Percentiles rank a stretch among this genome's conserved stretches.
Evolutionary conservation across 2,113 vertebrate species (phyloP).

Genomic region (Riparia riparia): DNA sequence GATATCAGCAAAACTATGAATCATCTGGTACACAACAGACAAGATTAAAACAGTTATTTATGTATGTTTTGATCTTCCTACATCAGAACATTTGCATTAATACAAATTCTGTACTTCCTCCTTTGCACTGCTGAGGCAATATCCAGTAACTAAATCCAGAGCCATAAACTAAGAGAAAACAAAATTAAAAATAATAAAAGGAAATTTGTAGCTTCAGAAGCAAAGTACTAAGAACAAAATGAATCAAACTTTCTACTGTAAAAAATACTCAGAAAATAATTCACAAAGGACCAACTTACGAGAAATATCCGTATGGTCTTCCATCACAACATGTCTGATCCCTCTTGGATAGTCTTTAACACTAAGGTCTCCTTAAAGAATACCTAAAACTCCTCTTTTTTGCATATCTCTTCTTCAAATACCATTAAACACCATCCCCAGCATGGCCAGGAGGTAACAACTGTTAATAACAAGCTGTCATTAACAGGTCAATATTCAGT

Average conservation of each 20-base stretch:
- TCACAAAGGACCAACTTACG: background rate
- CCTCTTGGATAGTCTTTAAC: background rate
- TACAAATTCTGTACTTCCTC: background rate
- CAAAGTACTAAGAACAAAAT: background rate
- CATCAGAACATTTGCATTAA: background rate
- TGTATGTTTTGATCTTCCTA: background rate
- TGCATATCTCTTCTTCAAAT: background rate
- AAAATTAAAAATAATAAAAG: background rate
- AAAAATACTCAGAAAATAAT: background rate
- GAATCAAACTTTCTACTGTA: background rate
- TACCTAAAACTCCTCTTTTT: background rate
- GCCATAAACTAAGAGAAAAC: background rate
- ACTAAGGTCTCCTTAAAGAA: background rate
- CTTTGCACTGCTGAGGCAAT: background rate
- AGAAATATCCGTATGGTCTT: background rate
- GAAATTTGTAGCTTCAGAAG: background rate
- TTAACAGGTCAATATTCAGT: background rate
- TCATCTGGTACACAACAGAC: background rate
- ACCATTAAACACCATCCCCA: background rate
- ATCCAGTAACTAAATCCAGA: conserved; percentile 15
- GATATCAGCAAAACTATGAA: background rate
- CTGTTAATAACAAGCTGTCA: background rate
- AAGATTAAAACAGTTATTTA: background rate
- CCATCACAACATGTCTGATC: background rate
- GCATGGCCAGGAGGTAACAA: background rate